These are phyloP conservation scores for Drosophila pseudotakahashii DNA, from an alignment of 2,888 invertebrate genomes.

Conservation along the genomic window DNA sequence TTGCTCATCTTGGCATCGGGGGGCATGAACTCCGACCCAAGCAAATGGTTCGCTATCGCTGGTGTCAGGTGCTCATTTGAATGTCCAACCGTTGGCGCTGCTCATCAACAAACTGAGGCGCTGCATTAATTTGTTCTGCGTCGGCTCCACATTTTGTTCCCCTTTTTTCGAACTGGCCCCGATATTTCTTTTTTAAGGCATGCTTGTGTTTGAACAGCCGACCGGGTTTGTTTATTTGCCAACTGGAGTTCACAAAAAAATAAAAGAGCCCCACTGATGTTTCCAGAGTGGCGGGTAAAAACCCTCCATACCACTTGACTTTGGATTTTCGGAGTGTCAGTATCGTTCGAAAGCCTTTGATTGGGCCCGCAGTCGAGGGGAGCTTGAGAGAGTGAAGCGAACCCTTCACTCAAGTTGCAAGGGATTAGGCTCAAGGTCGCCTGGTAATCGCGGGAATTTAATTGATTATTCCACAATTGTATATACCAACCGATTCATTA, in stretches of 20 bases:
- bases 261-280: constrained; percentile 14
- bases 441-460: constrained; percentile 12
- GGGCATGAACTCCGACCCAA: constrained; percentile 22
- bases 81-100: constrained; percentile 22
- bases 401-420: not conserved
- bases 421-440: constrained; percentile 21
- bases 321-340: constrained; percentile 17
- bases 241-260: constrained; percentile 33
- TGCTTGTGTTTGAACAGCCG: constrained; percentile 68
- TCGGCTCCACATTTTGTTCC: constrained; percentile 42
- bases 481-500: not conserved
- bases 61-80: constrained; percentile 20
- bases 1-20: constrained; percentile 53
- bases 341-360: constrained; percentile 14
- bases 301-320: constrained; percentile 42
- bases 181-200: constrained; percentile 39
- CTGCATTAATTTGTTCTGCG: constrained; percentile 72
- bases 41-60: constrained; percentile 12
- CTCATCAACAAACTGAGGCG: constrained; percentile 66
- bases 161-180: constrained; percentile 42
- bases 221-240: constrained; percentile 53
- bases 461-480: not conserved
- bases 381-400: constrained; percentile 1
- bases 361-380: not conserved
- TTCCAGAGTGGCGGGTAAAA: constrained; percentile 32